A percentile compares a stretch with the other conserved stretches of the same genome.
Evolutionary conservation across 2,888 invertebrate genomes (phyloP).

Genomic region (Scaeva pyrastri): DNA sequence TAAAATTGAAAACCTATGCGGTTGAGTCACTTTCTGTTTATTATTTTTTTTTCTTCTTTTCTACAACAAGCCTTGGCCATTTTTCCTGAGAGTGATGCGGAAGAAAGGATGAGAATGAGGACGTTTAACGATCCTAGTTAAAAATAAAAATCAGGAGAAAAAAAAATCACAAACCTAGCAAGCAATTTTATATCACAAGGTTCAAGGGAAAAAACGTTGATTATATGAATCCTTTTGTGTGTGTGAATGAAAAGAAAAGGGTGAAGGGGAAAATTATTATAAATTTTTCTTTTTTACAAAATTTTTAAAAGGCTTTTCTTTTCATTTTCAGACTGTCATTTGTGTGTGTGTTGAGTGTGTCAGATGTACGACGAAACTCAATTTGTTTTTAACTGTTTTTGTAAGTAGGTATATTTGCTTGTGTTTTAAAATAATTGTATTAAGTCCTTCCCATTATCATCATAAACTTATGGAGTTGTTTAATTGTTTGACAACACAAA

Average conservation of each 20-base stretch:
- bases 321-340: not conserved
- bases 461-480: constrained; percentile 62
- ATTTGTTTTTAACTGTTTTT: constrained; percentile 43
- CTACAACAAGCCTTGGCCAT: constrained; percentile 14
- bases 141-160: constrained; percentile 37
- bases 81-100: not conserved
- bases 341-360: not conserved
- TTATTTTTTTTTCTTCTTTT: not conserved
- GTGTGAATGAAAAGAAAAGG: not conserved
- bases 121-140: not conserved
- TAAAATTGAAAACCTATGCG: constrained; percentile 43
- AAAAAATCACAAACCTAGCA: not conserved
- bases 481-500: constrained; percentile 34
- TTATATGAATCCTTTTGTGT: constrained; percentile 58
- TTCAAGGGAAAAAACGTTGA: constrained; percentile 44
- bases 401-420: not conserved
- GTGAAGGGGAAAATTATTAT: not conserved
- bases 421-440: constrained; percentile 43
- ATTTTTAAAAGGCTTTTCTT: not conserved
- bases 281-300: not conserved
- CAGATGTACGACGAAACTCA: constrained; percentile 27
- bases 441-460: constrained; percentile 52
- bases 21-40: constrained; percentile 25
- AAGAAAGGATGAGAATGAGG: constrained; percentile 5
- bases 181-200: constrained; percentile 30